These are phyloP conservation scores for Zootermopsis nevadensis DNA, from an alignment of 2,888 invertebrate species.

Conservation along the genomic window DNA sequence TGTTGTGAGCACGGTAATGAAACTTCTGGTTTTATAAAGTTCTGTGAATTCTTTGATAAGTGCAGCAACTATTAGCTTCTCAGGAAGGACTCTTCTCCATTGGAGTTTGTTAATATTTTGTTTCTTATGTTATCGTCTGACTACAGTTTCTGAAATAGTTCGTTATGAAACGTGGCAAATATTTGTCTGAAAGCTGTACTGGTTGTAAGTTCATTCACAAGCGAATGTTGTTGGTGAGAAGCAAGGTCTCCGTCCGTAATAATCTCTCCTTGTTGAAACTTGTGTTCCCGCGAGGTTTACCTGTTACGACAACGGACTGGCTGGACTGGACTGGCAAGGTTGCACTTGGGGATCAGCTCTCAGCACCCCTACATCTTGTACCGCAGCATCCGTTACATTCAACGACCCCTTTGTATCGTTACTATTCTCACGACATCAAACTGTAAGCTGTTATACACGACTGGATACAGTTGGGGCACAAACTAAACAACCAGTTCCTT, in stretches of 20 bases:
- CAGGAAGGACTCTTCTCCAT: too few relatives aligned
- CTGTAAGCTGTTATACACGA: not conserved
- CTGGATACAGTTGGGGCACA: not conserved
- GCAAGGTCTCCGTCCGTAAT: not conserved
- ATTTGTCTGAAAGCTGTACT: slow-evolving; percentile 24
- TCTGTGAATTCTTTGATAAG: too few relatives aligned
- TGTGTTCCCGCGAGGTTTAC: slow-evolving; percentile 32
- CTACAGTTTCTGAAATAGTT: too few relatives aligned
- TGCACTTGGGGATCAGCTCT: not conserved
- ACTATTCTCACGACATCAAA: not conserved
- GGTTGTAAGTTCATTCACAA: not conserved
- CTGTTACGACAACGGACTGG: not conserved
- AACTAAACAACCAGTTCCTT: not conserved
- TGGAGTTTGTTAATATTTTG: too few relatives aligned
- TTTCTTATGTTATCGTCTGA: too few relatives aligned
- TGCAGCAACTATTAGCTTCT: too few relatives aligned
- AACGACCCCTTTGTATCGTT: too few relatives aligned
- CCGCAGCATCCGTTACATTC: not conserved
- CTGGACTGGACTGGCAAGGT: slow-evolving; percentile 21
- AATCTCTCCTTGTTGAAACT: slow-evolving; percentile 30
- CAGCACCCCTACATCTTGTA: not conserved
- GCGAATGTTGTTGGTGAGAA: not conserved
- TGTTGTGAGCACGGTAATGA: too few relatives aligned
- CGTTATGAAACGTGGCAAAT: not conserved
- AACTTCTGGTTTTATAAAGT: too few relatives aligned